Evolutionary conservation across 2,113 vertebrate genomes (phyloP).

Genomic region (Anolis carolinensis): DNA sequence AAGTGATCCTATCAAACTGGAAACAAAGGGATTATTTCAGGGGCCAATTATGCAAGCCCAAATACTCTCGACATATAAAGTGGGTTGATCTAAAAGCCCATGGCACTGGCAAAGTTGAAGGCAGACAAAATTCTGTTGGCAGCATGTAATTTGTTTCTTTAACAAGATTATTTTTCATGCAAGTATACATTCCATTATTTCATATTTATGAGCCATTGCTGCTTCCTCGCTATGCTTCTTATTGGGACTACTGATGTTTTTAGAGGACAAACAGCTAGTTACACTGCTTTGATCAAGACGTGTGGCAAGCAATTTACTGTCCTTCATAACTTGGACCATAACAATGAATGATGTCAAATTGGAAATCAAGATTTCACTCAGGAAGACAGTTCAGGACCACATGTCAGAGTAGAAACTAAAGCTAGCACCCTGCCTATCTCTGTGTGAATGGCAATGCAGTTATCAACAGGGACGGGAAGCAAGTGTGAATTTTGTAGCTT

Average conservation of each 20-base stretch:
- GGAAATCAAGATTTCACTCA: too few relatives aligned
- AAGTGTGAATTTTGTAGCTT: not conserved
- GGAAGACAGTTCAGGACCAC: too few relatives aligned
- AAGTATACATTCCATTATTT: slow-evolving; percentile 1
- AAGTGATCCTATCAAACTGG: slow-evolving; percentile 58
- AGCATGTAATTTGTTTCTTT: slow-evolving; percentile 54
- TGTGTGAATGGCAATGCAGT: too few relatives aligned
- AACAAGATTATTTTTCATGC: slow-evolving; percentile 55
- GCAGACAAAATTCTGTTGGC: slow-evolving; percentile 1
- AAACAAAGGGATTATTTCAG: slow-evolving; percentile 61
- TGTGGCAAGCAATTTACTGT: not conserved
- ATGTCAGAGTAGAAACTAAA: too few relatives aligned
- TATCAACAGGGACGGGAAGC: not conserved
- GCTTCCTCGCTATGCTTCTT: fast-evolving
- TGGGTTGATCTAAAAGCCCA: slow-evolving; percentile 44
- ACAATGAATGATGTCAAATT: not conserved
- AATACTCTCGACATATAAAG: slow-evolving; percentile 25
- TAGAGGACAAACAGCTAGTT: not conserved
- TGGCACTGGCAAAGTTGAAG: not conserved
- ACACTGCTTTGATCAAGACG: not conserved
- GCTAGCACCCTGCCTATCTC: too few relatives aligned
- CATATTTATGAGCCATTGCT: not conserved
- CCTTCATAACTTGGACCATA: not conserved
- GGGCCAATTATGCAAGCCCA: slow-evolving; percentile 55
- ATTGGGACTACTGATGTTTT: not conserved